Conservation (phyloP, 2,888 invertebrate species). For the Spisula solida region DNA sequence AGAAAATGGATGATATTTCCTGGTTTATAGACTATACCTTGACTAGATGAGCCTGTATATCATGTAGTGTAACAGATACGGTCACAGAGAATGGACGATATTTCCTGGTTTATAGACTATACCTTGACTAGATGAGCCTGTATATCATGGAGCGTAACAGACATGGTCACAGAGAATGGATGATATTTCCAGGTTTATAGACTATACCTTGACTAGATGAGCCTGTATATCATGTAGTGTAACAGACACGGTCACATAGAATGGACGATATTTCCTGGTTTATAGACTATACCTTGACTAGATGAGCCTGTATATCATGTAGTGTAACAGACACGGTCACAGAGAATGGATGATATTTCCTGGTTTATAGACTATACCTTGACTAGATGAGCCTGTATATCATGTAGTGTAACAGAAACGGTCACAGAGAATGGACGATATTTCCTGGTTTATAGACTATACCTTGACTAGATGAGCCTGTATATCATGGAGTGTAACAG, state of each 20-base stretch:
- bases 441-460: no score
- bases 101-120: no score
- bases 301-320: slow-evolving; percentile 98
- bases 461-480: slow-evolving; percentile 97
- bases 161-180: slow-evolving; percentile 96
- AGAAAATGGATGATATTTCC: slow-evolving; percentile 95
- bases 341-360: slow-evolving; percentile 95
- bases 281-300: no score
- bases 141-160: slow-evolving; percentile 98
- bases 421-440: slow-evolving; percentile 97
- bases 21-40: no score
- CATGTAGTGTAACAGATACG: slow-evolving; percentile 97
- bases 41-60: slow-evolving; percentile 97
- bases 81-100: slow-evolving; percentile 97
- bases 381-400: slow-evolving; percentile 97
- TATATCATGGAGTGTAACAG: slow-evolving; percentile 97
- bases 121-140: slow-evolving; percentile 97
- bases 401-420: slow-evolving; percentile 97
- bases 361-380: no score
- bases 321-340: slow-evolving; percentile 97
- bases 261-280: slow-evolving; percentile 95
- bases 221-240: slow-evolving; percentile 98
- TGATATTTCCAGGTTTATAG: slow-evolving; percentile 95
- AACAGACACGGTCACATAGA: slow-evolving; percentile 96
- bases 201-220: slow-evolving; percentile 95